Evolutionary conservation across 2,797 vertebrate genomes (phyloP), one percentile per base, ranked within the genome.

Genomic region (Alectoris magna): DNA sequence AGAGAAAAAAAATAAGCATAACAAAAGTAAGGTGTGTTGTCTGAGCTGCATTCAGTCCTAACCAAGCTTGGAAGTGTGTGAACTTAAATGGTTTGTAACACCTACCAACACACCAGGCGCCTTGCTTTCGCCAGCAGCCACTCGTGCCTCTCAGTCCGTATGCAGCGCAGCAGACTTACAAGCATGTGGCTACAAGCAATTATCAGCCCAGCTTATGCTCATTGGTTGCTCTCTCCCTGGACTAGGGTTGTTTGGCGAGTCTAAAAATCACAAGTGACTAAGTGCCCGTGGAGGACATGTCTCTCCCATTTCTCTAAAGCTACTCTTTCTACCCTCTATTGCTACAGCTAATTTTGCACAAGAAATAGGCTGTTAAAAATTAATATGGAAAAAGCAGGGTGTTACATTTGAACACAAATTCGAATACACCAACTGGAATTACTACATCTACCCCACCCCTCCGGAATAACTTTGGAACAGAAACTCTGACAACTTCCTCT

Each of bases 101-200:
- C n/a, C 39, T 60, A 22, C 3, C 34, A n/a, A n/a, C 59, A 29
- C 48, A 49, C 4, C 0, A 12, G 36, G 36, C 16, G 17, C 27
- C 41, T 15, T 7, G 31, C 51, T 60, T 26, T 60, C 46, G 34
- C 36, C 4, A 1, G 38, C 23, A 58, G 17, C 24, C 48, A 29
- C 10, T 38, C 0, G 1, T 29, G 29, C 6, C 0, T 16, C 16
- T 15, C 76, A 41, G 53, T 31, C 55, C 8, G 14, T 8, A 19
- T 2, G 6, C n/a, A 10, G 15, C 5, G 12, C 34, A 49, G 44
- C 11, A 21, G 48, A 38, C 34, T 38, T 51, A 27, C 9, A 19
- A 29, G 49, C 26, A 69, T 17, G 18, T 11, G 24, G 44, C 67
- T 29, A 70, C 18, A 39, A 29, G 34, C 39, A 69, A n/a, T 16